These are phyloP conservation scores for Cephus nigrinus DNA, from an alignment of 2,888 invertebrate genomes.

Conservation along the genomic window DNA sequence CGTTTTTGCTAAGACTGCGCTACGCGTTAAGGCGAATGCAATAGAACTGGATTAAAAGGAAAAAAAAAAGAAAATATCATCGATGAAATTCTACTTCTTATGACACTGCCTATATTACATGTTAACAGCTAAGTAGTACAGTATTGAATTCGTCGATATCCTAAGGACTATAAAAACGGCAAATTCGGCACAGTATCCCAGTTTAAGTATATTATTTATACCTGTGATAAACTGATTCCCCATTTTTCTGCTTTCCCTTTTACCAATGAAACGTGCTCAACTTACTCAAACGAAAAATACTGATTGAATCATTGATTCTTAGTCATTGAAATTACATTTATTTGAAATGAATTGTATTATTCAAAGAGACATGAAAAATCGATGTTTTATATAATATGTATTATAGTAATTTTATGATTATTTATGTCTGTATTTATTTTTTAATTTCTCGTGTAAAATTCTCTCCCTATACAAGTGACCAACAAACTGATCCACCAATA, in stretches of 20 bases:
- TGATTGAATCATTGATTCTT: conserved; percentile 14
- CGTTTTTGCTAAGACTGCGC: conserved; percentile 23
- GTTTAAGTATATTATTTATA: conserved; percentile 34
- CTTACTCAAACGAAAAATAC: conserved; percentile 18
- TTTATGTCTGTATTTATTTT: conserved; percentile 64
- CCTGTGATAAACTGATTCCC: conserved; percentile 30
- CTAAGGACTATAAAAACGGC: conserved; percentile 25
- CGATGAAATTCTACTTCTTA: conserved; percentile 34
- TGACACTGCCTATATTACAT: conserved; percentile 51
- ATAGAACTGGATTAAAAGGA: conserved; percentile 28
- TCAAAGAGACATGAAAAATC: conserved; percentile 31
- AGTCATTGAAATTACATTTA: conserved; percentile 20
- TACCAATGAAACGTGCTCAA: conserved; percentile 36
- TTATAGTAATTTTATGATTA: conserved; percentile 63
- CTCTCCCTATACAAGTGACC: conserved; percentile 48
- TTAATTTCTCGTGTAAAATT: conserved; percentile 56
- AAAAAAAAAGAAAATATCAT: conserved; percentile 31
- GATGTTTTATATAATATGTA: conserved; percentile 61
- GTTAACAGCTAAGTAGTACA: conserved; percentile 27
- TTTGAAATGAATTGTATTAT: conserved; percentile 37
- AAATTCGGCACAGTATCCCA: conserved; percentile 31
- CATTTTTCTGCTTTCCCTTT: conserved; percentile 20
- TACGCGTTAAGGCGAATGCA: conserved; percentile 30
- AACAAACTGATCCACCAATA: conserved; percentile 60
- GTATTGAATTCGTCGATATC: conserved; percentile 27